Percentiles rank a stretch among this genome's conserved stretches.
phyloP scores from a whole-genome alignment of 2,797 vertebrate species.

The Erpetoichthys calabaricus region DNA sequence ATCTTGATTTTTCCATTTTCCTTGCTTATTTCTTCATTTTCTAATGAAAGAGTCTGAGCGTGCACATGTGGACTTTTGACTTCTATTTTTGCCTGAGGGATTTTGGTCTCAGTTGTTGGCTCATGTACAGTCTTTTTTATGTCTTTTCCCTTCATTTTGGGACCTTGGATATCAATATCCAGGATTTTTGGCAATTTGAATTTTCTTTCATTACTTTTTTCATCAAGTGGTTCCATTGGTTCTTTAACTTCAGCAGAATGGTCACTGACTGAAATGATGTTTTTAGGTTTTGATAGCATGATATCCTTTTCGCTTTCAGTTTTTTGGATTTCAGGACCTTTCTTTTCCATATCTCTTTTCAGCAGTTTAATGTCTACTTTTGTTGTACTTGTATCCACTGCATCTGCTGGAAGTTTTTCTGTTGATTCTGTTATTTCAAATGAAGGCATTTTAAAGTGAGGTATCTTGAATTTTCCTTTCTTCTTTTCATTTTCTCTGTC shows the following conservation, averaged over 20 bases:
- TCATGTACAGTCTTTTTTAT: slow-evolving; percentile 14
- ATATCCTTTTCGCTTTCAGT: not conserved
- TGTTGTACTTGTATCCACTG: not conserved
- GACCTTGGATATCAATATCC: slow-evolving; percentile 25
- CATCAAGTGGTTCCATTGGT: slow-evolving; percentile 2
- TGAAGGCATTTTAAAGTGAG: slow-evolving; percentile 11
- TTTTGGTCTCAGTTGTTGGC: not conserved
- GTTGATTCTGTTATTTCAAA: slow-evolving; percentile 5
- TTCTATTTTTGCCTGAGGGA: not conserved
- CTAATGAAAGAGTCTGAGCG: not conserved
- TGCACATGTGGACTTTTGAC: not conserved
- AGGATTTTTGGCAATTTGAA: slow-evolving; percentile 34
- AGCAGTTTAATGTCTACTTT: slow-evolving; percentile 1
- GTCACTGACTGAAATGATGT: slow-evolving; percentile 9
- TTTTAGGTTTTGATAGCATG: slow-evolving; percentile 6
- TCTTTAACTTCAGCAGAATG: not conserved
- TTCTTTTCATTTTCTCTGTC: slow-evolving; percentile 4
- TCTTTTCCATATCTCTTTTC: slow-evolving; percentile 6
- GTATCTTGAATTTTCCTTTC: accelerated
- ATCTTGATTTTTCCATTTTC: too few species aligned
- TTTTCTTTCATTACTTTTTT: slow-evolving; percentile 29
- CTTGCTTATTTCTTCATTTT: not conserved
- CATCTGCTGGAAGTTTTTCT: not conserved
- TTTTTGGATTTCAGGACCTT: not conserved
- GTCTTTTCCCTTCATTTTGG: slow-evolving; percentile 10